These are phyloP conservation scores for Magallana ariakensis DNA, from an alignment of 1,140 invertebrate species.

Conservation along the genomic window DNA sequence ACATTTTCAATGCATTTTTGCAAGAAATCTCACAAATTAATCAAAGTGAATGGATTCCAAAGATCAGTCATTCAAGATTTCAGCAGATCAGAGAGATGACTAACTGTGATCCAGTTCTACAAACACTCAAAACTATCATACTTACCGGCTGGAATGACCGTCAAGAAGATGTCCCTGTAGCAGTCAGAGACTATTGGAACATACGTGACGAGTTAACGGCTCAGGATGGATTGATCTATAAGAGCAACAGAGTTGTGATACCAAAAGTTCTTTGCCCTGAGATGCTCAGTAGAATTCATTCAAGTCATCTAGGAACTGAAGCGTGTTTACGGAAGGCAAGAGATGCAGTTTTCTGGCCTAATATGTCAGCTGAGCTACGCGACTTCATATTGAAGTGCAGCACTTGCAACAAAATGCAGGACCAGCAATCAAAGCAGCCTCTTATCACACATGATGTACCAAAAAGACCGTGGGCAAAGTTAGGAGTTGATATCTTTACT, in stretches of 20 bases:
- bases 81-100: no score
- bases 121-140: no score
- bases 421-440: not conserved
- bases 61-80: no score
- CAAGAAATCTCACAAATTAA: no score
- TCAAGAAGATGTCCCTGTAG: not conserved
- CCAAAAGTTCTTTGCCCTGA: constrained; percentile 29
- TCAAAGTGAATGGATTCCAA: no score
- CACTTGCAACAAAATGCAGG: no score
- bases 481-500: constrained; percentile 17
- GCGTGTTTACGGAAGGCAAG: constrained; percentile 52
- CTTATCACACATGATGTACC: not conserved
- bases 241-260: constrained; percentile 50
- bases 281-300: constrained; percentile 32
- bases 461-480: constrained; percentile 30
- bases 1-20: no score
- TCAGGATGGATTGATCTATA: constrained; percentile 55
- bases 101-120: no score
- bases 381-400: constrained; percentile 35
- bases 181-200: constrained; percentile 38
- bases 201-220: constrained; percentile 56
- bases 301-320: constrained; percentile 45
- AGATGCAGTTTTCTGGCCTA: constrained; percentile 61
- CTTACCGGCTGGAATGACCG: no score
- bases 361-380: constrained; percentile 56